phyloP scores from a whole-genome alignment of 1,140 invertebrate species.

The Centruroides sculpturatus region DNA sequence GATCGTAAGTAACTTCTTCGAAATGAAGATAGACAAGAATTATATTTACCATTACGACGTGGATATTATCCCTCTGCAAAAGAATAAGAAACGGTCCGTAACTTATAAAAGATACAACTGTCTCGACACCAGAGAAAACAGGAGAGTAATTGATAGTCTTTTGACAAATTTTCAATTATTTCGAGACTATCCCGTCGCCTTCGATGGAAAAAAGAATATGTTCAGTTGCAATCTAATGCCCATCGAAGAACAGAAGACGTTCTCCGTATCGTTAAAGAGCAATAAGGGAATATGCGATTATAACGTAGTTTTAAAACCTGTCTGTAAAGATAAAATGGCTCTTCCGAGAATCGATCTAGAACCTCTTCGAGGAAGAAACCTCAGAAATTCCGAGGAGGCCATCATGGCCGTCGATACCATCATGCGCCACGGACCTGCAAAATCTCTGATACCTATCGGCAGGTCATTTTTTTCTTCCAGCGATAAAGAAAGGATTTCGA shows the following conservation, averaged over 20 bases:
- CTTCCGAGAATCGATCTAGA: slow-evolving; percentile 4
- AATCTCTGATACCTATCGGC: slow-evolving; percentile 9
- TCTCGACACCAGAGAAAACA: background rate
- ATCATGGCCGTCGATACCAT: slow-evolving; percentile 13
- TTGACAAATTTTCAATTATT: background rate
- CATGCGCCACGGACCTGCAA: slow-evolving; percentile 6
- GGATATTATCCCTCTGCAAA: background rate
- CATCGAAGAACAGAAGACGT: no score
- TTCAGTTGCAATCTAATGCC: background rate
- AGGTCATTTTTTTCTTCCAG: slow-evolving; percentile 13
- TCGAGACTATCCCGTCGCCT: background rate
- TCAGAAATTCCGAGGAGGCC: slow-evolving; percentile 3
- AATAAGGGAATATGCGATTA: background rate
- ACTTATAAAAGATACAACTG: background rate
- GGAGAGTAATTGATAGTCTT: background rate
- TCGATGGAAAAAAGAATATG: slow-evolving; percentile 9
- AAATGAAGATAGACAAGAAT: no score
- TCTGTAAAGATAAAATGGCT: background rate
- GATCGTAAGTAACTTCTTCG: no score
- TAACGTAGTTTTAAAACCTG: slow-evolving; percentile 4
- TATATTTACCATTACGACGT: slow-evolving; percentile 11
- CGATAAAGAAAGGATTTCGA: background rate
- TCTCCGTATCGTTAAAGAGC: no score
- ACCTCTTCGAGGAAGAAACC: background rate
- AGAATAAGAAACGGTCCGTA: no score